Evolutionary conservation across 2,888 invertebrate genomes (phyloP).

Genomic region (Eupithecia pulchellata): DNA sequence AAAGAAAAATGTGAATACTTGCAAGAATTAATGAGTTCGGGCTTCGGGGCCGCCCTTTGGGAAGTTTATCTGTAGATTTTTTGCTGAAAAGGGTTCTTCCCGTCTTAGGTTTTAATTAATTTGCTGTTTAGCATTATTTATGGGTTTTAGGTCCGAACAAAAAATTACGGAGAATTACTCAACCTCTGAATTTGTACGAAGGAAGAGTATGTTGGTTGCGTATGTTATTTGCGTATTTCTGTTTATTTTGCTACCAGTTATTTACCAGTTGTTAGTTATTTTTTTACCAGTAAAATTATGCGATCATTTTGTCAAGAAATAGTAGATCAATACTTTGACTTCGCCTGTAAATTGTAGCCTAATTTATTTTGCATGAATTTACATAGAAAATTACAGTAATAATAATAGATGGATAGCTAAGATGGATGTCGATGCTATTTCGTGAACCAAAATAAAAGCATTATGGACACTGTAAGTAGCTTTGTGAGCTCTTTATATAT

Average conservation of each 20-base stretch:
- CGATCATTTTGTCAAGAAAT: not conserved
- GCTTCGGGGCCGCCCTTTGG: conserved; percentile 43
- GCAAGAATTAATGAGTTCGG: conserved; percentile 15
- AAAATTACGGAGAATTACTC: conserved; percentile 4
- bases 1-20: conserved; percentile 40
- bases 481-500: too few relatives aligned
- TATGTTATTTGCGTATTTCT: too few relatives aligned
- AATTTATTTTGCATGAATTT: not conserved
- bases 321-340: not conserved
- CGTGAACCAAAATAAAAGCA: too few relatives aligned
- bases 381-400: too few relatives aligned
- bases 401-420: too few relatives aligned
- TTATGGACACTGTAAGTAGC: too few relatives aligned
- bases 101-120: conserved; percentile 49
- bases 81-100: conserved; percentile 30
- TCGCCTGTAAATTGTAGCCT: not conserved
- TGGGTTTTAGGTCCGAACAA: conserved; percentile 10
- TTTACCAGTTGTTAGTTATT: too few relatives aligned
- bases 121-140: conserved; percentile 29
- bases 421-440: too few relatives aligned
- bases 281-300: not conserved
- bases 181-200: not conserved
- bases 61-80: conserved; percentile 29
- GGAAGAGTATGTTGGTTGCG: not conserved
- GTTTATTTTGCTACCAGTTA: too few relatives aligned